Conservation (phyloP, 2,113 vertebrate species). For the Clarias macrocephalus region DNA sequence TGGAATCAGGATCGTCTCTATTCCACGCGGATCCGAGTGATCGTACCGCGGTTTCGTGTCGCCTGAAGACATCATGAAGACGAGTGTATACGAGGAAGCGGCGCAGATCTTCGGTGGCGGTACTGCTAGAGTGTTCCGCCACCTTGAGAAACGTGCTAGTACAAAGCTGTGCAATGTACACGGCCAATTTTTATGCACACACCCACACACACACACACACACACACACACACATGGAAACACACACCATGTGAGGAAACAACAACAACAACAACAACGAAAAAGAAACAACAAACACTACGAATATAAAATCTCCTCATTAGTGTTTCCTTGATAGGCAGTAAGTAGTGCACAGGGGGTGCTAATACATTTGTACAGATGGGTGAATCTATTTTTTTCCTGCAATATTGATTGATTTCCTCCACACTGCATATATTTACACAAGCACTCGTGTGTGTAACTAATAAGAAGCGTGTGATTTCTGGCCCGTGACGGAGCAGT, state of each 20-base stretch:
- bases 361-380: not conserved
- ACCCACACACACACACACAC: not conserved
- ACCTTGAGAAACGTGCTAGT: not conserved
- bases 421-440: not conserved
- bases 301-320: not conserved
- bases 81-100: not conserved
- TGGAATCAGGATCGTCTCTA: not conserved
- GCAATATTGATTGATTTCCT: not conserved
- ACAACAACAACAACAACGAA: not conserved
- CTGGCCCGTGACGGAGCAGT: not conserved
- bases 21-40: not conserved
- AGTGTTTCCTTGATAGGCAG: not conserved
- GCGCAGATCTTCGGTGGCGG: not conserved
- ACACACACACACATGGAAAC: not conserved
- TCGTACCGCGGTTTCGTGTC: not conserved
- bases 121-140: not conserved
- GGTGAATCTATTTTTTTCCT: not conserved
- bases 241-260: not conserved
- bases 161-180: not conserved
- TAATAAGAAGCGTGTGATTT: constrained; percentile 11
- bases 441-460: not conserved
- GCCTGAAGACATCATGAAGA: not conserved
- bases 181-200: not conserved
- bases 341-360: not conserved
- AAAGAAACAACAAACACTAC: not conserved